Base-by-base conservation (phyloP, 2,113 vertebrate genomes). In the Thomomys bottae region DNA sequence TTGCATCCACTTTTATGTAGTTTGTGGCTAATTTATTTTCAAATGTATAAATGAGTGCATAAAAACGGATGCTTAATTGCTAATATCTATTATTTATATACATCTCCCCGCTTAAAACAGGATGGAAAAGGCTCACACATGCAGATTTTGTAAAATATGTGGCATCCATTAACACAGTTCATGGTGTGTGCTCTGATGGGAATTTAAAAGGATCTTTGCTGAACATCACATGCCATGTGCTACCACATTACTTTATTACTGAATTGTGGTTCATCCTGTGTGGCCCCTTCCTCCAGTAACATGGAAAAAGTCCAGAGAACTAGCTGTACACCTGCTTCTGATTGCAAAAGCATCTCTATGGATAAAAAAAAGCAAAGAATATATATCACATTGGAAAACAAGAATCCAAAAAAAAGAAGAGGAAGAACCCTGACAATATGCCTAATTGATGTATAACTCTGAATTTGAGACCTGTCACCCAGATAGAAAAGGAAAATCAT, bases 51-150 rank as follows among this genome's bases (percentile, higher is more conserved):
- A 96, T 91, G 96, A 97, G 96, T 97, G 96, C 95, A 94, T 96
- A 96, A 96, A 96, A 97, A 97, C 97, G 94, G 96, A 97, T 97
- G 94, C 95, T 98, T 97, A 98, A 98, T 98, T 98, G 96, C 97
- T 98, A 97, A 97, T 98, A 97, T 98, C 97, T 98, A 97, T 98
- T 98, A 98, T 98, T 98, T 97, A 98, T 98, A 97, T 96, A 97
- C 96, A 97, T 97, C 92, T 84, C 93, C 90, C 95, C 95, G 96
- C 95, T 98, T 98, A 97, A 96, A 97, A 97, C 86, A 87, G 94
- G 94, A 95, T 89, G 84, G 95, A 98, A 98, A 98, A 97, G 92
- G 82, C 96, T 97, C 97, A 84, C 94, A 97, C 96, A 97, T 96
- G 97, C 97, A 98, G 97, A 97, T 98, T 98, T 97, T 96, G 96